A percentile compares a stretch with the other conserved stretches of the same genome.
phyloP scores from a whole-genome alignment of 2,113 vertebrate species.

The Dipodomys stephensi region DNA sequence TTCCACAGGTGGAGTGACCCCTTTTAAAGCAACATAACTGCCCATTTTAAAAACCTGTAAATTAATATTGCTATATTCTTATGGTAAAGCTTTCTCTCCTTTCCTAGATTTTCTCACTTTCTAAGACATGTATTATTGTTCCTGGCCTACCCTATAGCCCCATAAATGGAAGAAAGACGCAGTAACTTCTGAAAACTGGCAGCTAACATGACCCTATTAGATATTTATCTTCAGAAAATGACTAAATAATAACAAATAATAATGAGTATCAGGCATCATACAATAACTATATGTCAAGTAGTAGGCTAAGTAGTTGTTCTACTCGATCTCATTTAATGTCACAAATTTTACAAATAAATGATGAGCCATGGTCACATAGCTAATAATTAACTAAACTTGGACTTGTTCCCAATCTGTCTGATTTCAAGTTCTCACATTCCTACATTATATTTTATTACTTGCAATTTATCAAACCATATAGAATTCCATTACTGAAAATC shows the following conservation, averaged over 20 bases:
- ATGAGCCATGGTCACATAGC: conserved; percentile 7
- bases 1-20: not conserved
- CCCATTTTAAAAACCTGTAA: not conserved
- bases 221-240: conserved; percentile 33
- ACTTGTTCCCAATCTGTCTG: conserved; percentile 56
- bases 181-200: not conserved
- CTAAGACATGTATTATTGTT: not conserved
- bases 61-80: not conserved
- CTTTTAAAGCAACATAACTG: not conserved
- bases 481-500: conserved; percentile 68
- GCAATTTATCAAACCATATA: conserved; percentile 61
- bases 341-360: conserved; percentile 52
- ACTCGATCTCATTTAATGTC: conserved; percentile 47
- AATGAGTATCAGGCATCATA: not conserved
- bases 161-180: not conserved
- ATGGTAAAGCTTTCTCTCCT: not conserved
- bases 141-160: not conserved
- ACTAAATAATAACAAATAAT: conserved; percentile 8
- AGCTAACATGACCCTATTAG: not conserved
- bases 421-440: conserved; percentile 31
- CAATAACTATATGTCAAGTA: not conserved
- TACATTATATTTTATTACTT: conserved; percentile 66
- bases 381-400: conserved; percentile 58
- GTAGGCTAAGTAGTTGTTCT: not conserved
- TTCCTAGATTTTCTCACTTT: not conserved